These are phyloP conservation scores for Cyprinodon brontotheroides DNA, from an alignment of 2,113 vertebrate species.

Conservation along the genomic window DNA sequence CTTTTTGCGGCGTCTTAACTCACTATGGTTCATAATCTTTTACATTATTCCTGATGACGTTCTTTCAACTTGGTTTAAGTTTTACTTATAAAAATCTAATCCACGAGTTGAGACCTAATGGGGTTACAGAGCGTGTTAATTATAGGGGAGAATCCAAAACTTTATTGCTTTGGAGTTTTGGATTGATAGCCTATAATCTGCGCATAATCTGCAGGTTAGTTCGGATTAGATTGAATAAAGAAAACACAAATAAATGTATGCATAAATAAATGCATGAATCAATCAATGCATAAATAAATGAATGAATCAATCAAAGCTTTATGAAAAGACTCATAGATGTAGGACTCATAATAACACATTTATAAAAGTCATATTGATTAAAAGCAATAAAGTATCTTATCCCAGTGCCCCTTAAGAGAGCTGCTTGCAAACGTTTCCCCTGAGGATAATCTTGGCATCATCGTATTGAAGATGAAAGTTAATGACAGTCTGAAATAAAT, in stretches of 20 bases:
- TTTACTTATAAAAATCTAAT: not conserved
- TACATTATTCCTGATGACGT: not conserved
- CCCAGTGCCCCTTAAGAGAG: too few species aligned
- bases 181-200: not conserved
- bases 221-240: not conserved
- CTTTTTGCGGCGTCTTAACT: constrained; percentile 16
- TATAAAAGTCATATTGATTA: not conserved
- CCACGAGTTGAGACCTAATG: not conserved
- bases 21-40: not conserved
- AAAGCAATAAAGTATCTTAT: too few species aligned
- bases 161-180: not conserved
- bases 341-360: not conserved
- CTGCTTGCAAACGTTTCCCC: too few species aligned
- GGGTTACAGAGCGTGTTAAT: not conserved
- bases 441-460: too few species aligned
- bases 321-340: not conserved
- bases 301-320: not conserved
- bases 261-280: not conserved
- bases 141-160: not conserved
- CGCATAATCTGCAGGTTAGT: not conserved
- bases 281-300: not conserved
- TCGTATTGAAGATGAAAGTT: too few species aligned
- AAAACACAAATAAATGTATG: not conserved
- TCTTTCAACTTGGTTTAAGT: not conserved
- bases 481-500: too few species aligned